Evolutionary conservation across 2,888 invertebrate species (phyloP).

Genomic region (Gari tellinella): DNA sequence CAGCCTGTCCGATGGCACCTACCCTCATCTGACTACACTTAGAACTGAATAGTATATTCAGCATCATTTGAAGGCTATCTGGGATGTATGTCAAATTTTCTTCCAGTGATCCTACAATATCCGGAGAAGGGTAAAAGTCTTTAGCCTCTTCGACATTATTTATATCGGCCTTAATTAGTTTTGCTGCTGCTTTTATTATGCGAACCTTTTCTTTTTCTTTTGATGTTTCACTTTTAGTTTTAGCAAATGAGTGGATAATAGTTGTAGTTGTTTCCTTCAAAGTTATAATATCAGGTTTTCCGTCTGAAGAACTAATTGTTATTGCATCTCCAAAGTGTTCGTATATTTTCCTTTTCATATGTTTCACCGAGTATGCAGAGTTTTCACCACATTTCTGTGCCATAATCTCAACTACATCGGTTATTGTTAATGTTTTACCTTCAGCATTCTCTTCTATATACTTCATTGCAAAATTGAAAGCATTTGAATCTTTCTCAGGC

Average conservation of each 20-base stretch:
- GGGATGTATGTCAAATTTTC: not conserved
- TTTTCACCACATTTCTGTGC: not conserved
- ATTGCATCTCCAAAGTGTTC: conserved; percentile 5
- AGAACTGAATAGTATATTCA: not conserved
- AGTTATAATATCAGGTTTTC: not conserved
- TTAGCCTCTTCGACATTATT: not conserved
- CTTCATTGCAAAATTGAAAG: not conserved
- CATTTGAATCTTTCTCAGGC: not conserved
- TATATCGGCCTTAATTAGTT: conserved; percentile 11
- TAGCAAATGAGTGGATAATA: not conserved
- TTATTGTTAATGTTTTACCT: not conserved
- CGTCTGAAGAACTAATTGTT: not conserved
- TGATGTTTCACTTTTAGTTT: not conserved
- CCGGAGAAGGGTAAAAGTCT: not conserved
- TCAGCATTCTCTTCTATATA: conserved; percentile 1
- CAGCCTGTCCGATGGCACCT: not conserved
- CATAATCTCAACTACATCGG: not conserved
- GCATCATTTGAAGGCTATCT: not conserved
- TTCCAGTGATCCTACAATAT: not conserved
- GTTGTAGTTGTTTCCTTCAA: not conserved
- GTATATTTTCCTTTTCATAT: conserved; percentile 6
- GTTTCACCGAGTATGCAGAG: not conserved
- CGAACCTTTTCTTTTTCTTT: not conserved
- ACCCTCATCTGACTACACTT: not conserved
- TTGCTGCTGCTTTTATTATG: conserved; percentile 11